Evolutionary conservation across 2,888 invertebrate species (phyloP).

Genomic region (Cordilura impudica): DNA sequence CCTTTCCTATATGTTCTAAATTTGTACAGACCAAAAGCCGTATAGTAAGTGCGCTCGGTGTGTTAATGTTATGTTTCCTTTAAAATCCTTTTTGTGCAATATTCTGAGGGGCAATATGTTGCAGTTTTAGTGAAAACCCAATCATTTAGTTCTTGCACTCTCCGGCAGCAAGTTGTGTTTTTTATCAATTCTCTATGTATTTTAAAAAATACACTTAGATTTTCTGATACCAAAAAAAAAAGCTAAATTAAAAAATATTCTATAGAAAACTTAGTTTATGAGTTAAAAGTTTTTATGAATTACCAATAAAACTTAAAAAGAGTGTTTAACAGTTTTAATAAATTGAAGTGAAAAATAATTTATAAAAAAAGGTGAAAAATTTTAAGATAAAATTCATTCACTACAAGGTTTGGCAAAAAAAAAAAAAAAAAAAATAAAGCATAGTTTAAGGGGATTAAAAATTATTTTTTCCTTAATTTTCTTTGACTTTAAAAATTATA

Average conservation of each 20-base stretch:
- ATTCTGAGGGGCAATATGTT: constrained; percentile 42
- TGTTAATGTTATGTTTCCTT: constrained; percentile 9
- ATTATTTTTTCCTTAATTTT: too few species aligned
- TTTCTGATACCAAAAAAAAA: constrained; percentile 49
- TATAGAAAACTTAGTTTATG: constrained; percentile 31
- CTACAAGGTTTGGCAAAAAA: too few species aligned
- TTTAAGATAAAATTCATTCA: too few species aligned
- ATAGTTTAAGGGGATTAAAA: background rate
- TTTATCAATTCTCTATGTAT: constrained; percentile 67
- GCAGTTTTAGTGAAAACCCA: constrained; percentile 61
- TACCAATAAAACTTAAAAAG: constrained; percentile 16
- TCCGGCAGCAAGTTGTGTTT: constrained; percentile 79
- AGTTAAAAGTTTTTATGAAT: constrained; percentile 41
- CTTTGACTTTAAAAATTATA: too few species aligned
- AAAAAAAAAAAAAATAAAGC: background rate
- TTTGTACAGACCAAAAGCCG: background rate
- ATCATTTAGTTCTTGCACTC: constrained; percentile 79
- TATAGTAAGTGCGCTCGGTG: too few species aligned
- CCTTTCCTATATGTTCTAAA: background rate
- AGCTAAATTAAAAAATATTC: constrained; percentile 8
- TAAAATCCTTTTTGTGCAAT: constrained; percentile 36
- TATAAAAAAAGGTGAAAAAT: constrained; percentile 10
- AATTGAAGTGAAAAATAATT: constrained; percentile 17
- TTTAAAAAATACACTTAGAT: constrained; percentile 40
- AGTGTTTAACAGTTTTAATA: constrained; percentile 2